Percentiles rank a stretch among this genome's conserved stretches.
Conservation (phyloP, 2,888 invertebrate genomes). For the Tigriopus californicus region DNA sequence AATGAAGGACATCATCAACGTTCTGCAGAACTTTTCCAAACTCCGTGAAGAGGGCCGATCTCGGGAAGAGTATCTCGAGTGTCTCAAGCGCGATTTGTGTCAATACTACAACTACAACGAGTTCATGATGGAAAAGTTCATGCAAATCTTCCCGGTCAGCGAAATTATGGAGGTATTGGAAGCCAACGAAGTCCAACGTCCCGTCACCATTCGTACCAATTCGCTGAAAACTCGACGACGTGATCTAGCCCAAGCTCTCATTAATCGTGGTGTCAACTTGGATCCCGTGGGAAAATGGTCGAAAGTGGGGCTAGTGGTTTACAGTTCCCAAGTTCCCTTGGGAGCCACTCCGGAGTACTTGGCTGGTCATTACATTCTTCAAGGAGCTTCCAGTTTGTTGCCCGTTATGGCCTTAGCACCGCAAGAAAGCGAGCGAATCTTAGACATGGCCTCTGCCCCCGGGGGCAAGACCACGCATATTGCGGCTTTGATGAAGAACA, state of each 20-base stretch:
- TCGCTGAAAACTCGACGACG: slow-evolving; percentile 76
- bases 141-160: slow-evolving; percentile 67
- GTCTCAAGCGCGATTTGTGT: slow-evolving; percentile 67
- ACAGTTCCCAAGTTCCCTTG: slow-evolving; percentile 83
- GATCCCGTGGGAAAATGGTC: slow-evolving; percentile 98
- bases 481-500: slow-evolving; percentile 93
- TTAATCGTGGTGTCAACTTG: slow-evolving; percentile 88
- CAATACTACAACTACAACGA: slow-evolving; percentile 91
- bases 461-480: slow-evolving; percentile 98
- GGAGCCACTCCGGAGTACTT: slow-evolving; percentile 98
- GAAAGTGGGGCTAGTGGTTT: slow-evolving; percentile 89
- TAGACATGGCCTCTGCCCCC: slow-evolving; percentile 96
- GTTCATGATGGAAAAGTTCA: slow-evolving; percentile 75
- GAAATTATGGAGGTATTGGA: slow-evolving; percentile 86
- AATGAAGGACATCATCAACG: slow-evolving; percentile 59
- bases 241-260: slow-evolving; percentile 73
- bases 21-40: slow-evolving; percentile 50
- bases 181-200: slow-evolving; percentile 83
- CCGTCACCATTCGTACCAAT: slow-evolving; percentile 62
- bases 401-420: slow-evolving; percentile 97
- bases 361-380: slow-evolving; percentile 85
- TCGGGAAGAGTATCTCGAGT: slow-evolving; percentile 57
- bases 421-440: slow-evolving; percentile 75
- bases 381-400: slow-evolving; percentile 81
- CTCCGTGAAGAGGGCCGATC: slow-evolving; percentile 36